Conservation (phyloP, 2,113 vertebrate species). For the Thamnaconus septentrionalis region DNA sequence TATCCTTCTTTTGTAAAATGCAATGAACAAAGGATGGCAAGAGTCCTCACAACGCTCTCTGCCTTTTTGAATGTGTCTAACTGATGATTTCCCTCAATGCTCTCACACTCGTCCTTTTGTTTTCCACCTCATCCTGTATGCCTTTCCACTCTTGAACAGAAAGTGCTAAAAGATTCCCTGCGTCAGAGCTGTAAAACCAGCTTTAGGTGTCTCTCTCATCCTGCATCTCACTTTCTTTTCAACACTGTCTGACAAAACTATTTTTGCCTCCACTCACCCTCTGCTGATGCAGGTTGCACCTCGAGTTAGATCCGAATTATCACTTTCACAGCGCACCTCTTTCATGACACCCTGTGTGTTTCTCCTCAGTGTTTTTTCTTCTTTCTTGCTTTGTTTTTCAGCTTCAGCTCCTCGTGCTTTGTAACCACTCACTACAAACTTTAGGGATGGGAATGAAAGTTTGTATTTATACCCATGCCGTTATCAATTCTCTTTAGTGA, state of each 20-base stretch:
- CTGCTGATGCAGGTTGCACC: slow-evolving; percentile 2
- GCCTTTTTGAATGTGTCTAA: slow-evolving; percentile 3
- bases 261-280: not conserved
- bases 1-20: no score
- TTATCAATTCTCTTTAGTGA: no score
- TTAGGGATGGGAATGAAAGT: not conserved
- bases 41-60: slow-evolving; percentile 2
- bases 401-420: slow-evolving; percentile 16
- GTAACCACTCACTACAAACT: slow-evolving; percentile 6
- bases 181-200: slow-evolving; percentile 16
- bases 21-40: no score
- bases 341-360: slow-evolving; percentile 8
- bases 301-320: slow-evolving; percentile 17
- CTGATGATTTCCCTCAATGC: not conserved
- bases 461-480: no score
- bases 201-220: slow-evolving; percentile 12
- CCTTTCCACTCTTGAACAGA: slow-evolving; percentile 15
- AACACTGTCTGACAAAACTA: not conserved
- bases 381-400: not conserved
- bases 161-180: slow-evolving; percentile 57
- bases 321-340: not conserved
- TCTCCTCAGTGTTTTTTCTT: not conserved
- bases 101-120: not conserved
- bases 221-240: slow-evolving; percentile 33
- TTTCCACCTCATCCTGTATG: not conserved